These are phyloP conservation scores for Eristalinus sepulchralis DNA, from an alignment of 2,888 invertebrate genomes.

Conservation along the genomic window DNA sequence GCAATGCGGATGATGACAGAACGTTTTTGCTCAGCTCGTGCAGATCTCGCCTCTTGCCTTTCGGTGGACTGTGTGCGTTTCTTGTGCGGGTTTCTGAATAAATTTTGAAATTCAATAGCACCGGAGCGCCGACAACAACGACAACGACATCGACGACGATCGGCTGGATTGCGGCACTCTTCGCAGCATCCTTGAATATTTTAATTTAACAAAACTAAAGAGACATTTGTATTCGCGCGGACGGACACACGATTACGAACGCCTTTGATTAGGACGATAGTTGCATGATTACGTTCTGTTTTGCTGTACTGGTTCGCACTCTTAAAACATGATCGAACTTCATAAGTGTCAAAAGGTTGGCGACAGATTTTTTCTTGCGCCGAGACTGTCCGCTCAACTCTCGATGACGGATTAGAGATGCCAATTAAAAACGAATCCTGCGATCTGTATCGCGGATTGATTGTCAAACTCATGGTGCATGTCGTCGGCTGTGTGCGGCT, in stretches of 20 bases:
- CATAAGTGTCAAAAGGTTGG: constrained; percentile 66
- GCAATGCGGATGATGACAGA: constrained; percentile 49
- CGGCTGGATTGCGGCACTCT: background rate
- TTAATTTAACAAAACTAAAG: constrained; percentile 70
- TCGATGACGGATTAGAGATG: constrained; percentile 49
- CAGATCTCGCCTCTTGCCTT: background rate
- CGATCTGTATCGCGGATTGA: constrained; percentile 1
- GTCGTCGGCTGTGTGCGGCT: background rate
- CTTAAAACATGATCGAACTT: constrained; percentile 66
- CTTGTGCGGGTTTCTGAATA: constrained; percentile 62
- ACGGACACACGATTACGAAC: constrained; percentile 66
- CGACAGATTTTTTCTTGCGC: constrained; percentile 32
- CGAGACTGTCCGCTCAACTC: background rate
- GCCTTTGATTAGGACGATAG: constrained; percentile 67
- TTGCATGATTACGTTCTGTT: constrained; percentile 68
- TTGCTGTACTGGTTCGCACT: constrained; percentile 61
- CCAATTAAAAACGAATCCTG: constrained; percentile 52
- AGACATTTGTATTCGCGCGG: constrained; percentile 64
- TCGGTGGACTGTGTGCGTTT: constrained; percentile 23
- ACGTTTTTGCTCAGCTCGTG: constrained; percentile 38
- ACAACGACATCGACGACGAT: background rate
- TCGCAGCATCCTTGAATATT: constrained; percentile 59
- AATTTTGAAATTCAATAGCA: constrained; percentile 71
- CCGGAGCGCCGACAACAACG: constrained; percentile 63
- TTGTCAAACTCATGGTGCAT: background rate